Percentiles rank a stretch among this genome's conserved stretches.
Evolutionary conservation across 2,888 invertebrate species (phyloP).

Genomic region (Hesperia comma): DNA sequence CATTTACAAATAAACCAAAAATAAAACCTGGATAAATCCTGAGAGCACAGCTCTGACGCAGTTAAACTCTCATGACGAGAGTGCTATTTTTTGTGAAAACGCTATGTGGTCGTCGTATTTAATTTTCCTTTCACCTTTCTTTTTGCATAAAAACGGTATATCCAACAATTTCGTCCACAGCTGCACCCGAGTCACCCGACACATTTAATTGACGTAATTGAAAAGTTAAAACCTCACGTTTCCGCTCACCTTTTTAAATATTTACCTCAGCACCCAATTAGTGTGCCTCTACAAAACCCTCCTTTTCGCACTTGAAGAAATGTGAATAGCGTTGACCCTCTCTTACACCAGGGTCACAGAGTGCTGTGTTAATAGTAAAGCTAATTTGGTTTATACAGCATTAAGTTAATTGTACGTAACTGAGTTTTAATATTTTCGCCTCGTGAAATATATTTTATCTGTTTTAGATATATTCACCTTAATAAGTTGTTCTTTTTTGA

Average conservation of each 20-base stretch:
- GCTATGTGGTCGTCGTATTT: neutral
- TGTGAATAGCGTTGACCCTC: conserved; percentile 45
- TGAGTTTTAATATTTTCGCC: conserved; percentile 4
- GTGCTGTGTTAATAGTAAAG: conserved; percentile 51
- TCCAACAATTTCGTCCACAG: conserved; percentile 53
- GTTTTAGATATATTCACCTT: neutral
- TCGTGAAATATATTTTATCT: neutral
- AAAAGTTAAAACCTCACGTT: conserved; percentile 75
- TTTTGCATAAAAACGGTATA: conserved; percentile 47
- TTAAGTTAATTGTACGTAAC: conserved; percentile 33
- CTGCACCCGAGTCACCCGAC: conserved; percentile 56
- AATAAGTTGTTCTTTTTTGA: neutral
- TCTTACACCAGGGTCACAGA: conserved; percentile 47
- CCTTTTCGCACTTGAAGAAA: conserved; percentile 51
- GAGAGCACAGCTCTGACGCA: too few relatives aligned
- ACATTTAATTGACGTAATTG: conserved; percentile 77
- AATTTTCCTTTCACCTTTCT: neutral
- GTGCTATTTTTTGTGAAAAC: too few relatives aligned
- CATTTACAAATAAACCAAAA: too few relatives aligned
- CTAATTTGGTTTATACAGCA: conserved; percentile 63
- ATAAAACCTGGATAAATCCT: too few relatives aligned
- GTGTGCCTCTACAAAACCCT: conserved; percentile 64
- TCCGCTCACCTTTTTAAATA: conserved; percentile 76
- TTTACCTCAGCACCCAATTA: conserved; percentile 80
- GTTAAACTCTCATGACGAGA: too few relatives aligned